Evolutionary conservation across 1,140 invertebrate species (phyloP).

Genomic region (Stratiolaelaps scimitus): DNA sequence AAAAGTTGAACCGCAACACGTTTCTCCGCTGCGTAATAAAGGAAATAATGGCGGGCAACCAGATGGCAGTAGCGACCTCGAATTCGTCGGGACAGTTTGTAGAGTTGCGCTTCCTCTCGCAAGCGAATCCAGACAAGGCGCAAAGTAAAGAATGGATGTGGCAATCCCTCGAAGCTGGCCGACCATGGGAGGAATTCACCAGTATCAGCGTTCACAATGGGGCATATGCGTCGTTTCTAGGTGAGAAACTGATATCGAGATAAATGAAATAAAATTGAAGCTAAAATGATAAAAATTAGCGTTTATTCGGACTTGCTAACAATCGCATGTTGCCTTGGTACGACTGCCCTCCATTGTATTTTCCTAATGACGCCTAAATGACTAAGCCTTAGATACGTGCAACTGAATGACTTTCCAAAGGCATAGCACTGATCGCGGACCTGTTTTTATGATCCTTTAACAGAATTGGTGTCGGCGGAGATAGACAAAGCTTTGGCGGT

Average conservation of each 20-base stretch:
- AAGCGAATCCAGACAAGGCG: neutral
- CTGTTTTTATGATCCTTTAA: neutral
- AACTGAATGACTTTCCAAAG: too few relatives aligned
- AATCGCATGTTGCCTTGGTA: too few relatives aligned
- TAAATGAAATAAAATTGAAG: neutral
- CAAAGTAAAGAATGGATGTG: too few relatives aligned
- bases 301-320: too few relatives aligned
- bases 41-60: slow-evolving; percentile 6
- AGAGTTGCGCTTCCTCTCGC: neutral
- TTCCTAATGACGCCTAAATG: neutral
- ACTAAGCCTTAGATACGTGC: neutral
- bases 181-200: neutral
- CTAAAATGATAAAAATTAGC: neutral
- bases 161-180: neutral
- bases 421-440: neutral
- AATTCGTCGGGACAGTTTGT: neutral
- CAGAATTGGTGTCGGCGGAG: neutral
- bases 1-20: neutral
- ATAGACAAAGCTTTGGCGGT: neutral
- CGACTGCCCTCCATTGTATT: too few relatives aligned
- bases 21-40: neutral
- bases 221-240: neutral
- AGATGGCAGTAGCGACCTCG: neutral
- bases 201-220: neutral
- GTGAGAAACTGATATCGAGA: slow-evolving; percentile 1